Evolutionary conservation across 2,113 vertebrate genomes (phyloP), one percentile per base, ranked within the genome.

Genomic region (Xiphophorus hellerii): DNA sequence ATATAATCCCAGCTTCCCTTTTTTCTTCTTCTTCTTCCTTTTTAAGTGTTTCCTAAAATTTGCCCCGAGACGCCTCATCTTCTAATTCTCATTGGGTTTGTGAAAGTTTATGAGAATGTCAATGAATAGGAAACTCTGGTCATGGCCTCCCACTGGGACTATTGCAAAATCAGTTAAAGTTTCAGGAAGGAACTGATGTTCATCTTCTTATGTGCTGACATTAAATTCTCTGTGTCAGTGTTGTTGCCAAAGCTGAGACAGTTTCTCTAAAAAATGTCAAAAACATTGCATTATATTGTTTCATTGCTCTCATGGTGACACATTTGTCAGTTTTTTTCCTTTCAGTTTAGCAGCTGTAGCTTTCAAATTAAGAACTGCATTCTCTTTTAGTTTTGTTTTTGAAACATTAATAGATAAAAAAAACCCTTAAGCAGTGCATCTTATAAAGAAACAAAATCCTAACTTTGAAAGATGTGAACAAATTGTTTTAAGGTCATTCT

Each of bases 171-270:
- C 72, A 48, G 62, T 42, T 39, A 1, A 80, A 20, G 10, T 79
- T 82, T 85, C 54, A 84, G 81, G 71, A 82, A 84, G 85, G 88
- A 86, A 78, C 37, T 79, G 27, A 35, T 51, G 64, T 48, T 62
- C 42, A 15, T 27, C 22, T 70, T 69, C 1, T 39, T 58, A 44
- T 66, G 66, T 44, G 27, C 58, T 62, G 62, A 74, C 66, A 69
- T 74, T 22, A 70, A 51, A 29, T 54, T 54, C 2, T 78, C 29
- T 14, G n/a, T 31, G 29, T 65, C 15, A 64, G 60, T 29, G 15
- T 25, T 28, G 30, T 31, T 31, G 12, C 20, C 28, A 67, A 3
- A n/a, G 33, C 66, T 64, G 5, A 5, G n/a, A 22, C 61, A 37
- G 28, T 25, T 54, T 48, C 44, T 22, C 14, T 37, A 3, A 15